Evolutionary conservation across 2,797 vertebrate genomes (phyloP).

Genomic region (Anabas testudineus): DNA sequence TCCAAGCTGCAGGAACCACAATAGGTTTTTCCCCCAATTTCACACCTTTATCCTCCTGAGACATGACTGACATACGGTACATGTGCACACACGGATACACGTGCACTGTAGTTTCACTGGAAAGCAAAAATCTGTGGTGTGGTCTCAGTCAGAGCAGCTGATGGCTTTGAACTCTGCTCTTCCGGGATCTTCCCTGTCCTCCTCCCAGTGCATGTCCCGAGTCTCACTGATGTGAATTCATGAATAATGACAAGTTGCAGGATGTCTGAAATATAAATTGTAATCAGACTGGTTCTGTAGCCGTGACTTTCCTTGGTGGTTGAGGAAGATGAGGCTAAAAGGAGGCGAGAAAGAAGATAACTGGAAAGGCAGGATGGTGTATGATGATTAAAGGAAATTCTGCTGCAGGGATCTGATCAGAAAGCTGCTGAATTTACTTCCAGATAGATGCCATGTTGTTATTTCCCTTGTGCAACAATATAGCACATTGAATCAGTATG

Average conservation of each 20-base stretch:
- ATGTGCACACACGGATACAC: slow-evolving; percentile 1
- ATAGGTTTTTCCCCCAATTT: slow-evolving; percentile 3
- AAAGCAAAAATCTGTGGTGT: slow-evolving; percentile 32
- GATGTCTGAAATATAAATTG: slow-evolving; percentile 56
- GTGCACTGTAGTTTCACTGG: slow-evolving; percentile 10
- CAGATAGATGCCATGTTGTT: slow-evolving; percentile 27
- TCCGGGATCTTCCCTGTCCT: slow-evolving; percentile 46
- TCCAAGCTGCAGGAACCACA: neutral
- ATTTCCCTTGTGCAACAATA: slow-evolving; percentile 21
- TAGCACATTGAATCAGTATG: slow-evolving; percentile 24
- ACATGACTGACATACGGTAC: neutral
- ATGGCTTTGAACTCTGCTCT: slow-evolving; percentile 60
- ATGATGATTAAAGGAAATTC: slow-evolving; percentile 40
- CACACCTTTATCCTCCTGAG: slow-evolving; percentile 15
- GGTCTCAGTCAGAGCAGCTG: slow-evolving; percentile 23
- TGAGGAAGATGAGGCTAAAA: slow-evolving; percentile 24
- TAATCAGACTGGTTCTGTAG: slow-evolving; percentile 37
- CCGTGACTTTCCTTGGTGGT: slow-evolving; percentile 27
- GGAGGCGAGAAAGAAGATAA: slow-evolving; percentile 9
- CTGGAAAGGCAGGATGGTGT: neutral
- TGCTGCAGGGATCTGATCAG: slow-evolving; percentile 38
- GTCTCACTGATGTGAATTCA: slow-evolving; percentile 58
- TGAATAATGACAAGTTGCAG: slow-evolving; percentile 68
- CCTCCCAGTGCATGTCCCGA: slow-evolving; percentile 27
- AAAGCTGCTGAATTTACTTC: slow-evolving; percentile 15